Conservation (phyloP, 53 echinoderm and acorn worm species). For the Holothuria leucospilota region DNA sequence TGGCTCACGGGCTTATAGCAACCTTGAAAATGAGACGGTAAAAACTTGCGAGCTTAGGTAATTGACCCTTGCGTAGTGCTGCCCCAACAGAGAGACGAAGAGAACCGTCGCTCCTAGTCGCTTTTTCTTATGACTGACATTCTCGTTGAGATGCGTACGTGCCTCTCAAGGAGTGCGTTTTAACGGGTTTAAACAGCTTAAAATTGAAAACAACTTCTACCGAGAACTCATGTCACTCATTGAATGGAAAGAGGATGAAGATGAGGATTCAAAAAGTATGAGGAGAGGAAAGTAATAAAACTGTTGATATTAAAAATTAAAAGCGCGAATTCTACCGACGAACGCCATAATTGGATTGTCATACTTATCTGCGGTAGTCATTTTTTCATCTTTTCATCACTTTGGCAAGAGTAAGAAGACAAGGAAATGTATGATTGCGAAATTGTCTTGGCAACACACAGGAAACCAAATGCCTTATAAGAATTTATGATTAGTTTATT, state of each 20-base stretch:
- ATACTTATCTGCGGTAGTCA: not conserved
- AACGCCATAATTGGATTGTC: conserved; percentile 12
- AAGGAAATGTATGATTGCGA: too few relatives aligned
- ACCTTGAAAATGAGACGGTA: conserved; percentile 40
- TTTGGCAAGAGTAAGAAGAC: not conserved
- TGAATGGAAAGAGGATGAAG: not conserved
- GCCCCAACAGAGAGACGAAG: conserved; percentile 16
- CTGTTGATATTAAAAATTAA: conserved; percentile 35
- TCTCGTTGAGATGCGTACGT: not conserved
- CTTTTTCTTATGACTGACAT: conserved; percentile 1
- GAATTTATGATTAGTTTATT: too few relatives aligned
- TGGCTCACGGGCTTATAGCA: conserved; percentile 42
- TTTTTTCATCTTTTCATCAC: conserved; percentile 13
- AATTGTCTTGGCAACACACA: too few relatives aligned
- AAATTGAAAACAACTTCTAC: conserved; percentile 32
- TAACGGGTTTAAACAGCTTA: not conserved
- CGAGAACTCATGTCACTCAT: conserved; percentile 23
- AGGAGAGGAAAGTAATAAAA: not conserved
- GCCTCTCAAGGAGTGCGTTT: conserved; percentile 13
- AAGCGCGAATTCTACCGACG: conserved; percentile 23
- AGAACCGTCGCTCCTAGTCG: not conserved
- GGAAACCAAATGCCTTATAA: too few relatives aligned
- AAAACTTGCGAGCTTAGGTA: conserved; percentile 21
- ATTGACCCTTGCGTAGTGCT: conserved; percentile 22
- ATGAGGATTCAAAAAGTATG: not conserved